Conservation (phyloP, 2,888 invertebrate genomes). For the Eupelmus urozonus region DNA sequence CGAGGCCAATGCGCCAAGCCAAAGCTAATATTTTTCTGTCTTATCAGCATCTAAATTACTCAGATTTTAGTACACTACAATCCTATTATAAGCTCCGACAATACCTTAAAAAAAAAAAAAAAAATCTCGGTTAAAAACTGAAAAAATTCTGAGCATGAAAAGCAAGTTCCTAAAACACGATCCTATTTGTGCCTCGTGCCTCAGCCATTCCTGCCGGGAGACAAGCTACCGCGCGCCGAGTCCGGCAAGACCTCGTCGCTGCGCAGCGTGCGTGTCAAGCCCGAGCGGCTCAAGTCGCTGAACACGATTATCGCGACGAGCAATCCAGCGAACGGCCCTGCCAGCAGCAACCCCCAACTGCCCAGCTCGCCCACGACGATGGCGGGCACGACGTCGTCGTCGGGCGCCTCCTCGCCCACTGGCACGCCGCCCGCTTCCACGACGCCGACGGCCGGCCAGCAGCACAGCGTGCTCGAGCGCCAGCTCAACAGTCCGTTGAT, state of each 20-base stretch:
- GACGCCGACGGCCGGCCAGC: conserved; percentile 68
- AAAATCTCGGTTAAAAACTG: no score
- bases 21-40: no score
- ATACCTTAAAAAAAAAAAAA: no score
- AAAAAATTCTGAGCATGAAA: no score
- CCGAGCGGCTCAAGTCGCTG: conserved; percentile 78
- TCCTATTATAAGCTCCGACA: no score
- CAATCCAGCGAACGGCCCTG: conserved; percentile 63
- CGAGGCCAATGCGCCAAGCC: no score
- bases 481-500: conserved; percentile 72
- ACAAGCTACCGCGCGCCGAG: conserved; percentile 75
- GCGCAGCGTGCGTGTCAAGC: conserved; percentile 84
- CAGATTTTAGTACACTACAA: no score
- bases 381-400: conserved; percentile 68
- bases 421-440: conserved; percentile 72
- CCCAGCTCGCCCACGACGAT: conserved; percentile 74
- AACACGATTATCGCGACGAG: conserved; percentile 74
- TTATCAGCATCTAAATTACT: no score
- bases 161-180: no score
- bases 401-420: conserved; percentile 69
- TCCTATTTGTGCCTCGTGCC: no score
- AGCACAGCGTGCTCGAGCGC: conserved; percentile 72
- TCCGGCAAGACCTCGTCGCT: conserved; percentile 79
- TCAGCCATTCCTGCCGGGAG: conserved; percentile 71
- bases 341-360: conserved; percentile 66